Conservation (phyloP, 2,113 vertebrate genomes). For the Hemibagrus wyckioides region DNA sequence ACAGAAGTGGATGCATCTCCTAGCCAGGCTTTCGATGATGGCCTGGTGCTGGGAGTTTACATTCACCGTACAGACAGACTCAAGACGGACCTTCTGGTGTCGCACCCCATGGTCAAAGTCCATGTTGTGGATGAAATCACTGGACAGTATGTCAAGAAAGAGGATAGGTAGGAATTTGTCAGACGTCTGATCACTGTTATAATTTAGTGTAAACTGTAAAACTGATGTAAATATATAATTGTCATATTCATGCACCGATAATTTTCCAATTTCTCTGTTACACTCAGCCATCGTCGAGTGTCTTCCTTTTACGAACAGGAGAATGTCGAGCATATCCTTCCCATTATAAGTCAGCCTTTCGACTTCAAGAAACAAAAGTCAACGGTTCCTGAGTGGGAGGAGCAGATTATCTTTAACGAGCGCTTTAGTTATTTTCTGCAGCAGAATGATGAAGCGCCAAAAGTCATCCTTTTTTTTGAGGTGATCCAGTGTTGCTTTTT, state of each 20-base stretch:
- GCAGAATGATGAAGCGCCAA: slow-evolving; percentile 75
- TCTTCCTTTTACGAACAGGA: slow-evolving; percentile 86
- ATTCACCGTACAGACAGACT: slow-evolving; percentile 88
- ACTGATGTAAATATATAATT: neutral
- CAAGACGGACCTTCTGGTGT: slow-evolving; percentile 84
- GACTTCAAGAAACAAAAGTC: slow-evolving; percentile 90
- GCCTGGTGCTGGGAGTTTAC: slow-evolving; percentile 86
- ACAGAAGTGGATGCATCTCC: slow-evolving; percentile 64
- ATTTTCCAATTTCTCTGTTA: slow-evolving; percentile 50
- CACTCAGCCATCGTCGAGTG: slow-evolving; percentile 77
- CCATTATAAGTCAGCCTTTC: slow-evolving; percentile 89
- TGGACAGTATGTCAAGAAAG: slow-evolving; percentile 87
- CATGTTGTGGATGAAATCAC: slow-evolving; percentile 86
- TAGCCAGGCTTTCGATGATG: slow-evolving; percentile 74
- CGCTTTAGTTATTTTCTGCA: slow-evolving; percentile 85
- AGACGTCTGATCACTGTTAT: neutral
- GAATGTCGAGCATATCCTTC: slow-evolving; percentile 81
- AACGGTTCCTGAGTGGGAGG: slow-evolving; percentile 89
- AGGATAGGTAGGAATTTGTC: slow-evolving; percentile 76
- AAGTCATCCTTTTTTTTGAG: slow-evolving; percentile 90
- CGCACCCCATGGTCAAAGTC: slow-evolving; percentile 93
- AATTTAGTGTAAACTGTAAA: neutral
- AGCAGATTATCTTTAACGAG: slow-evolving; percentile 95
- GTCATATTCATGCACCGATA: neutral
- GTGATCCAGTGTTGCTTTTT: slow-evolving; percentile 66